Conservation (phyloP, 2,797 vertebrate species). For the Sebastes cheni region DNA sequence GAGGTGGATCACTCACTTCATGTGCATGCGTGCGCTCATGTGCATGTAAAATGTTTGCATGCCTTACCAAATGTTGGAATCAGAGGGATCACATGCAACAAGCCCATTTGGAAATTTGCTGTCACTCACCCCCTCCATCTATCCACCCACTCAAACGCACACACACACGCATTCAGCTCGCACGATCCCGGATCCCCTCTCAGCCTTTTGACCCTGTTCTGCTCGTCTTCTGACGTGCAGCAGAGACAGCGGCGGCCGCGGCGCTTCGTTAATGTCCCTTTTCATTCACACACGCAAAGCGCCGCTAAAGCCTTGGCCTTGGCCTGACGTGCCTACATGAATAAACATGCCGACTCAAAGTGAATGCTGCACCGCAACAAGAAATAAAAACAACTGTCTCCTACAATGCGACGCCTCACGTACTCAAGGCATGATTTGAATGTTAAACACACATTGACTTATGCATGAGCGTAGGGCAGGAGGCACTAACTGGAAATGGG, state of each 20-base stretch:
- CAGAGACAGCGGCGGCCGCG: slow-evolving; percentile 24
- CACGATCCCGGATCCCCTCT: slow-evolving; percentile 17
- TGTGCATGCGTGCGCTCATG: neutral
- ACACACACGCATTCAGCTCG: neutral
- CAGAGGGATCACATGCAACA: slow-evolving; percentile 39
- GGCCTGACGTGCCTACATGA: slow-evolving; percentile 69
- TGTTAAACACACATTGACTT: slow-evolving; percentile 77
- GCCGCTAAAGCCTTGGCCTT: slow-evolving; percentile 61
- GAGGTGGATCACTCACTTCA: slow-evolving; percentile 6
- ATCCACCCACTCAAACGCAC: neutral
- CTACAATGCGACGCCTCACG: slow-evolving; percentile 49
- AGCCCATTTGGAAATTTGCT: slow-evolving; percentile 39
- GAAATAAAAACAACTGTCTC: slow-evolving; percentile 76
- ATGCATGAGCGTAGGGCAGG: slow-evolving; percentile 68
- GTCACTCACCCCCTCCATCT: slow-evolving; percentile 1
- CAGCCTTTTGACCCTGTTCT: slow-evolving; percentile 52
- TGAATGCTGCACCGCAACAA: slow-evolving; percentile 47
- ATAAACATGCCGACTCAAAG: slow-evolving; percentile 68
- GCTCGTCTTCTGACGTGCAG: slow-evolving; percentile 37
- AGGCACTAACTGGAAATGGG: slow-evolving; percentile 70
- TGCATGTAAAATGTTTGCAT: slow-evolving; percentile 5
- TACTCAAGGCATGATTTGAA: slow-evolving; percentile 68
- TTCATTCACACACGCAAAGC: slow-evolving; percentile 53
- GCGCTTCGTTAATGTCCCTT: slow-evolving; percentile 60
- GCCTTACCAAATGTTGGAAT: slow-evolving; percentile 18